These are phyloP conservation scores for Threskiornis aethiopicus DNA, from an alignment of 2,797 vertebrate species.

Conservation along the genomic window DNA sequence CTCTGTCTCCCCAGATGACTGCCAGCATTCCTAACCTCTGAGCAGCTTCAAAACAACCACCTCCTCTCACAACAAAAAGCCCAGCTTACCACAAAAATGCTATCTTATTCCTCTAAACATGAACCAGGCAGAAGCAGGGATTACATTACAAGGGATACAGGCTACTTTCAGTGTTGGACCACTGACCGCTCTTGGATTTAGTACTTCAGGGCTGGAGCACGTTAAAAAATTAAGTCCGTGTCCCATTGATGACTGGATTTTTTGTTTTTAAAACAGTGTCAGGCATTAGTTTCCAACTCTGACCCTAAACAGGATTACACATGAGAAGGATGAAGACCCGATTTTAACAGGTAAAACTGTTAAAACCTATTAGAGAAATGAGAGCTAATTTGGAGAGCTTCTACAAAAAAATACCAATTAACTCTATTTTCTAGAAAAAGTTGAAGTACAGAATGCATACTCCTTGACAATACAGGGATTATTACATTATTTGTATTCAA, in stretches of 20 bases:
- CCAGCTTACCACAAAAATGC: conserved; percentile 11
- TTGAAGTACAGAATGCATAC: neutral
- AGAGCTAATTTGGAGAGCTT: neutral
- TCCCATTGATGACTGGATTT: neutral
- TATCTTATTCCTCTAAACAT: neutral
- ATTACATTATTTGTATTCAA: neutral
- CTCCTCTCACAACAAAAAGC: neutral
- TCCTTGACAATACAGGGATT: neutral
- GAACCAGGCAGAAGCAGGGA: neutral
- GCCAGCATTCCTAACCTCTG: conserved; percentile 38
- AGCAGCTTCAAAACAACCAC: conserved; percentile 8
- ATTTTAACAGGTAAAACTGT: neutral
- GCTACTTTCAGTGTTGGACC: neutral
- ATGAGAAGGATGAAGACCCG: neutral
- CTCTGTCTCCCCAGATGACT: neutral
- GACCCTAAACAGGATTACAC: neutral
- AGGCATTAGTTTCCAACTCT: neutral
- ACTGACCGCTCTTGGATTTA: neutral
- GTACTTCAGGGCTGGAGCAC: neutral
- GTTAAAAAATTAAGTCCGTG: neutral
- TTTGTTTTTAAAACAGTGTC: neutral
- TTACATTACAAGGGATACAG: neutral
- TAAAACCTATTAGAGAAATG: neutral
- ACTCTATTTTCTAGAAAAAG: neutral
- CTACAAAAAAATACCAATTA: neutral